Evolutionary conservation across 2,797 vertebrate species (phyloP), one percentile per base, ranked within the genome.

Genomic region (Pseudocheirus occidentalis): DNA sequence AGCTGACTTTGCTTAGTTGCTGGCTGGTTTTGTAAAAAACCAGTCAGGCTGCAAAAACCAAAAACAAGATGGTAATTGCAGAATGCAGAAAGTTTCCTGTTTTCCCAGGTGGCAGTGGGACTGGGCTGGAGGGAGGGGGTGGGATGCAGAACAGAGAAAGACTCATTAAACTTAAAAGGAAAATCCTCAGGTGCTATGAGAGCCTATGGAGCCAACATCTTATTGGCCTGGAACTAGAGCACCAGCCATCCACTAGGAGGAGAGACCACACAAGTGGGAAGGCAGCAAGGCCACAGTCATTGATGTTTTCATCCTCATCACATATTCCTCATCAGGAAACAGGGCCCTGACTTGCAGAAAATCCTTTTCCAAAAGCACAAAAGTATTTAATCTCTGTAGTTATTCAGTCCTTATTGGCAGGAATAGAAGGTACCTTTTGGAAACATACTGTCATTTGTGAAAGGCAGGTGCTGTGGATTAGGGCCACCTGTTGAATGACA

Each of bases 401-500:
- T 96, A 98, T 95, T 96, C 57, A 58, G 94, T 95, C 94, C 81
- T 93, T 54, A 92, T 97, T 55, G 62, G 5, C 91, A 40, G n/a
- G 93, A 95, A 73, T 95, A 92, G 95, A 96, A 66, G 90, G 0
- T 96, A 89, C 93, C 96, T 73, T 91, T 21, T 1, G 96, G 90
- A 97, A 55, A 97, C 94, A 95, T 95, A 56, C 94, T 90, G 28
- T 92, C 97, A 96, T 95, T 97, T 87, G 91, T 34, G 59, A 29
- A 94, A 97, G 93, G 97, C 96, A 95, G 98, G 94, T 94, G 96
- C 81, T 12, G n/a, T 89, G 96, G 95, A 97, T 96, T 98, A 97
- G 91, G 95, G 92, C 96, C 96, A 97, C 97, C 96, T 96, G 95
- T 96, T 97, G 96, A 91, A 95, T 97, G 98, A 97, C 95, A 97